Evolutionary conservation across 2,797 vertebrate species (phyloP), one percentile per base, ranked within the genome.

Genomic region (Neomorphus geoffroyi): DNA sequence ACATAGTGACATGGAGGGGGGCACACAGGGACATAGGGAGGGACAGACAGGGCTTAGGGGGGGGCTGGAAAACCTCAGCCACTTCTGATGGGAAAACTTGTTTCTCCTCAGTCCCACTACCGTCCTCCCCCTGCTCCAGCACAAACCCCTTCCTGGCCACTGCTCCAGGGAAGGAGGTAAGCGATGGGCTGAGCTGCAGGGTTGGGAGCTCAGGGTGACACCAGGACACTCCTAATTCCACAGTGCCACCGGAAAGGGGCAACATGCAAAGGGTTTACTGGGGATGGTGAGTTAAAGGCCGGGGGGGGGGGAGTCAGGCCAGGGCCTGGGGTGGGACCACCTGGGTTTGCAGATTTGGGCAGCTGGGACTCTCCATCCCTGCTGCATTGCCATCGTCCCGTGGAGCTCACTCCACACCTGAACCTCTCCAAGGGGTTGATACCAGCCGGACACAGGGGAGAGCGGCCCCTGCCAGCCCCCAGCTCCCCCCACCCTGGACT

Each of bases 151-250:
- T 53, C 32, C 41, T 6, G 21, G 74, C 18, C 23, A 7, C 16
- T 19, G 71, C 91, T 85, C 72, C 69, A 79, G 96, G 94, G 19
- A 86, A 96, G 50, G 89, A 96, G 97, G 96, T 96, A 85, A 96
- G 96, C 19, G 37, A 14, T 17, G 56, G 18, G 18, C n/a, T n/a
- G n/a, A n/a, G n/a, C n/a, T n/a, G n/a, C n/a, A n/a, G n/a, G n/a
- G n/a, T n/a, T 43, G 57, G n/a, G 54, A 83, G 53, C 53, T 62
- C 0, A 1, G 16, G 17, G 39, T 46, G 53, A 35, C 48, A 50
- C 21, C 0, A 0, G 39, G 26, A 7, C 2, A 4, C 19, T 79
- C 33, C 66, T 51, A 17, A 7, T 24, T 56, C 19, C 45, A 14
- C 69, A 39, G 43, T 60, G 65, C 24, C n/a, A 46, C 16, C 2